A percentile compares a stretch with the other conserved stretches of the same genome.
These are phyloP conservation scores for Leiothrix lutea DNA, from an alignment of 2,113 vertebrate species.

Conservation along the genomic window DNA sequence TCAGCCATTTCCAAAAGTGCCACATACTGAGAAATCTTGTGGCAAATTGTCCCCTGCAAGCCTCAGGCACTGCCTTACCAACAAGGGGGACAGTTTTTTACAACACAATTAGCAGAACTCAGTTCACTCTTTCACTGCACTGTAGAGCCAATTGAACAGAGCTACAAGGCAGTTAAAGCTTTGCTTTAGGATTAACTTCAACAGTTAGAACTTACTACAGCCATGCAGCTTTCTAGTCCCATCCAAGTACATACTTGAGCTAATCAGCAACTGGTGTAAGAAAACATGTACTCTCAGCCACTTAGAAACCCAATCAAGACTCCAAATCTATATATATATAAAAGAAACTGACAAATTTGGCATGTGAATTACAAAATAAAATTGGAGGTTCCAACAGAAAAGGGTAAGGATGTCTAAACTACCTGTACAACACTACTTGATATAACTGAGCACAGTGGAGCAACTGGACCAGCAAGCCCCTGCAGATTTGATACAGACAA, in stretches of 20 bases:
- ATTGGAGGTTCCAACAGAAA: neutral
- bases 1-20: neutral
- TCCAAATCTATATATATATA: fast-evolving
- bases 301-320: neutral
- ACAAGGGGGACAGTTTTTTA: neutral
- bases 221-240: neutral
- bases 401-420: neutral
- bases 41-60: neutral
- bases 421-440: neutral
- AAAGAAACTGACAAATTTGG: neutral
- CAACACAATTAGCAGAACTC: neutral
- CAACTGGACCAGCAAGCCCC: neutral
- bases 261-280: neutral
- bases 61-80: neutral
- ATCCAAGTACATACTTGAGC: neutral
- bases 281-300: neutral
- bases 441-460: neutral
- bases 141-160: neutral
- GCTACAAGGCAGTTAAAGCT: neutral
- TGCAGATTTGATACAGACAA: neutral
- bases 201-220: neutral
- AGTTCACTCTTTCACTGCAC: neutral
- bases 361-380: neutral
- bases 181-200: neutral
- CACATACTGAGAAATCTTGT: fast-evolving